Base-by-base conservation (phyloP, 2,888 invertebrate genomes). In the Ephialtes manifestator region DNA sequence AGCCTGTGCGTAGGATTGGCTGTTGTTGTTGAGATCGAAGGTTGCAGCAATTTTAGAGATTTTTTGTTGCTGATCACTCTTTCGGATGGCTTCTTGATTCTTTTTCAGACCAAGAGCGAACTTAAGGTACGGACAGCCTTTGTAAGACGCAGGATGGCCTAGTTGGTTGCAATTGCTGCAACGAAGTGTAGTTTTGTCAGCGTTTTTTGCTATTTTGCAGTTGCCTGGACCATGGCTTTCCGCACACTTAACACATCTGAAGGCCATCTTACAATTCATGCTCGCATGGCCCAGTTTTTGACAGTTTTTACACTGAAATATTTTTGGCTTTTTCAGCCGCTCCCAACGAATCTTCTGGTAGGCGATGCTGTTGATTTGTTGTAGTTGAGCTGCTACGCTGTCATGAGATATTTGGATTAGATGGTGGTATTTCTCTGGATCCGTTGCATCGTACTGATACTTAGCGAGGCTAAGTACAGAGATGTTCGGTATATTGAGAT, bases 101-200 rank as follows among this genome's bases (percentile, higher is more conserved):
- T 65, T 65, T 15, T 65, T 65, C 1, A 65, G 31, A 39, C 35
- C 35, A 7, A n/a, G 18, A 1, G 72, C 60, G n/a, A 70, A 70
- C 70, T 76, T 78, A 0, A 83, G 35, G 28, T 65, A 74, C 13
- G 81, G 10, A n/a, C n/a, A n/a, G n/a, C n/a, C n/a, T n/a, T n/a
- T n/a, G n/a, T n/a, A n/a, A n/a, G n/a, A n/a, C n/a, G 81, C 81
- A 5, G 72, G 80, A n/a, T 80, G 80, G 10, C 65, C 80, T 0
- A 15, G 7, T 65, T 74, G 48, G 5, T 60, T 60, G 31, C 80
- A 80, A 24, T 80, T 80, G 20, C 63, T 63, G 13, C 80, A 80
- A n/a, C 46, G 72, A 0, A 80, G 55, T 0, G n/a, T 2, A 7
- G 72, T 53, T 60, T 79, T 79, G 3, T 39, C 43, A 4, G 63